These are phyloP conservation scores for Lamellibrachia luymesi DNA, from an alignment of 1,140 invertebrate genomes.

Conservation along the genomic window DNA sequence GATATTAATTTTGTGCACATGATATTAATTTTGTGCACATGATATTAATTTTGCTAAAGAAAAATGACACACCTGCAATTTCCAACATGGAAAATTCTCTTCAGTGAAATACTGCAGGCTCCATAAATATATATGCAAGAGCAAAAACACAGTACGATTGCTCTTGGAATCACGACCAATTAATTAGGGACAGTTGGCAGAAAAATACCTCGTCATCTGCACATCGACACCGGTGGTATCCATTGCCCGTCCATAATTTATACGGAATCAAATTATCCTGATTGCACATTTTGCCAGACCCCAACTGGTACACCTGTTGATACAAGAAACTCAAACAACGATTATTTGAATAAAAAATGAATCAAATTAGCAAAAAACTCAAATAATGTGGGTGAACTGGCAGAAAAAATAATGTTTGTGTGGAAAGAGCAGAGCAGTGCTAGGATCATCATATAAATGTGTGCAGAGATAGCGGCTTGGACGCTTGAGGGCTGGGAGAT, in stretches of 20 bases:
- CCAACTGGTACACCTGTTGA: background rate
- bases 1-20: background rate
- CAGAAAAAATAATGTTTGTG: background rate
- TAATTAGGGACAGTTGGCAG: background rate
- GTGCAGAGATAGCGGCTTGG: too few relatives aligned
- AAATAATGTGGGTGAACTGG: background rate
- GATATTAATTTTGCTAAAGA: background rate
- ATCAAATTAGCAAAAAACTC: background rate
- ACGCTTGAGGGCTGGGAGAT: background rate
- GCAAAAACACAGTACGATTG: background rate
- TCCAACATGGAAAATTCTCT: background rate
- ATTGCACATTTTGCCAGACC: background rate
- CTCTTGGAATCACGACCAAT: background rate
- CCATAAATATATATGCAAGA: background rate
- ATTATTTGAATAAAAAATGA: background rate
- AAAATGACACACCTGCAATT: background rate
- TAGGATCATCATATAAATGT: background rate
- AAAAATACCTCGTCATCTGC: background rate
- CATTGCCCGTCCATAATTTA: background rate
- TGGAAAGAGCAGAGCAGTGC: background rate
- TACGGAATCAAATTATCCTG: background rate
- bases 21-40: background rate
- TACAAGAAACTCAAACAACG: background rate
- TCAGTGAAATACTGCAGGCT: background rate
- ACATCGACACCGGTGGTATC: background rate